Evolutionary conservation across 2,888 invertebrate species (phyloP), one percentile per base, ranked within the genome.

Genomic region (Alloplasta piceator): DNA sequence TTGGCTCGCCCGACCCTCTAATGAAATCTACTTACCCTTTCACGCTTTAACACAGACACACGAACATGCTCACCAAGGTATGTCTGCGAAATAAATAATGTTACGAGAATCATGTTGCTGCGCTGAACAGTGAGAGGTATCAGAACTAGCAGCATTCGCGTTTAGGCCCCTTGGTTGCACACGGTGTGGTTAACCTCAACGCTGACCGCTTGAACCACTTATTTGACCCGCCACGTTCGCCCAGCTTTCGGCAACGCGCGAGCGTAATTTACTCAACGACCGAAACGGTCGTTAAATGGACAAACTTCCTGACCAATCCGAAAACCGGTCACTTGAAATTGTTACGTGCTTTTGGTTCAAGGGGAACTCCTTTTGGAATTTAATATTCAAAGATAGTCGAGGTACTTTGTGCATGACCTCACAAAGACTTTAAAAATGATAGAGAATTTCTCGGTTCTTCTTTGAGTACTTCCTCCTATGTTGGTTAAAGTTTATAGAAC

Each of bases 21-120:
- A 78, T 78, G 78, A 78, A 78, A 73, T 72, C 76, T 61, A 61
- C 70, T 26, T 61, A 63, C 60, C 64, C 43, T 12, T 26, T 14
- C 73, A 38, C 10, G 16, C 55, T 55, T 10, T 43, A 6, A 10
- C 43, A 43, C 43, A 43, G 1, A 43, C 43, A 43, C 43, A 4
- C 43, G 10, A 6, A 43, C 4, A 43, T 43, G 10, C 43, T 26
- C 41, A 41, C 67, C 26, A 26, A 63, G 63, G 46, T 38, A 63
- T 36, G 50, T 58, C 61, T 56, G 64, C 64, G 73, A 74, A 74
- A 74, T 74, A 74, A 74, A 74, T 74, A 74, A 74, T 74, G 56
- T 58, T 67, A 74, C 66, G 58, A 39, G 66, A 41, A 10, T 66
- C 56, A 56, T 58, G 56, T 66, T 66, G 52, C 56, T 36, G 10